A percentile compares a stretch with the other conserved stretches of the same genome.
Conservation (phyloP, 2,113 vertebrate species). For the Callipepla squamata region DNA sequence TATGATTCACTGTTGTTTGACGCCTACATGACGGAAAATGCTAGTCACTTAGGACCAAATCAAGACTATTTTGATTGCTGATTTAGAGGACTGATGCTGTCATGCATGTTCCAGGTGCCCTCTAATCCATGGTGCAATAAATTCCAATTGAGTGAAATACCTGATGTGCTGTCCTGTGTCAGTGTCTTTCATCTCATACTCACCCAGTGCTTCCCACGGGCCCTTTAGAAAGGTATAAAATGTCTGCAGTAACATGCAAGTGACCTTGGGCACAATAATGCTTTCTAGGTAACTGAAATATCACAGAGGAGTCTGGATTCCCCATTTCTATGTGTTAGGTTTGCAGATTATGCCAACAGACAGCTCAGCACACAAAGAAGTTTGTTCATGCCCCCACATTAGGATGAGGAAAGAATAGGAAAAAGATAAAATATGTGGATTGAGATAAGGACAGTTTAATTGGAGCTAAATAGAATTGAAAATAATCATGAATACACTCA, state of each 20-base stretch:
- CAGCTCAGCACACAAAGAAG: background rate
- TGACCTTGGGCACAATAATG: background rate
- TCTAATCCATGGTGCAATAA: background rate
- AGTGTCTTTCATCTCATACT: background rate
- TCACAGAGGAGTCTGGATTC: background rate
- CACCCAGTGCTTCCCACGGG: background rate
- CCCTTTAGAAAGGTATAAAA: background rate
- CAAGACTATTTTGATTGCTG: background rate
- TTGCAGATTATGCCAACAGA: background rate
- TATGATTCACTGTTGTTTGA: background rate
- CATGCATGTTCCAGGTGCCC: background rate
- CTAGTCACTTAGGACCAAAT: background rate
- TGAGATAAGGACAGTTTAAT: background rate
- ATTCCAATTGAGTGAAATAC: background rate
- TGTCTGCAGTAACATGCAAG: background rate
- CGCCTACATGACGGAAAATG: accelerated
- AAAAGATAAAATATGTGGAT: background rate
- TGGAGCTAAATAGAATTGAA: background rate
- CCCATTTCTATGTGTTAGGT: background rate
- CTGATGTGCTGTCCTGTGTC: background rate
- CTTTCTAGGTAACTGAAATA: background rate
- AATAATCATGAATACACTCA: background rate
- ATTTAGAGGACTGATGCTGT: background rate
- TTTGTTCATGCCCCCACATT: background rate
- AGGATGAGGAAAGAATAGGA: background rate